Conservation (phyloP, 2,113 vertebrate species). For the Corythoichthys haematopterus region DNA sequence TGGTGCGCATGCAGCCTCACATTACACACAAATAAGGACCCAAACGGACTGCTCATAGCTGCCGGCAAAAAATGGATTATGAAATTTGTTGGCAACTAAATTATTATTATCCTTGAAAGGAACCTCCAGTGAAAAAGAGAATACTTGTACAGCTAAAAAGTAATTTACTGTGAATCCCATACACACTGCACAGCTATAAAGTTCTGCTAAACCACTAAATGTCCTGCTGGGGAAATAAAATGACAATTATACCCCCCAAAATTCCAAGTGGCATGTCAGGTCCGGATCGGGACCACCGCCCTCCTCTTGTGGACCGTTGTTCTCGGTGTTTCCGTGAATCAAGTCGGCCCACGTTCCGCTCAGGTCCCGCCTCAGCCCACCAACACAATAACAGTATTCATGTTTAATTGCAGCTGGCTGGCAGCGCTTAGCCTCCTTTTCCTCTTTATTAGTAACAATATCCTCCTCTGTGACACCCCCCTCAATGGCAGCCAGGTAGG, state of each 20-base stretch:
- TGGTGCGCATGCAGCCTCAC: too few species aligned
- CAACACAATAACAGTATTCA: conserved; percentile 69
- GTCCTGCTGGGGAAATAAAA: too few species aligned
- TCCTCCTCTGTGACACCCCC: conserved; percentile 64
- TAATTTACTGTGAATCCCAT: too few species aligned
- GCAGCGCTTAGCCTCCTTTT: conserved; percentile 70
- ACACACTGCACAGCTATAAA: too few species aligned
- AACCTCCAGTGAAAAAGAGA: too few species aligned
- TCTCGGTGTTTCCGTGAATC: conserved; percentile 18
- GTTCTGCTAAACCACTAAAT: too few species aligned
- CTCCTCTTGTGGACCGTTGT: neutral
- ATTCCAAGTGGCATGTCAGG: neutral
- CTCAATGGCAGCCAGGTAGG: conserved; percentile 70
- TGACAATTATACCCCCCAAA: neutral
- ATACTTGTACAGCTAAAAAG: too few species aligned
- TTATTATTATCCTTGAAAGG: too few species aligned
- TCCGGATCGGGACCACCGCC: neutral
- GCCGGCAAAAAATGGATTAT: too few species aligned
- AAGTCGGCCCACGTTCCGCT: conserved; percentile 61
- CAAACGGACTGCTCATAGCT: too few species aligned
- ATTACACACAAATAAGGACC: too few species aligned
- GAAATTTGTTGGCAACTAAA: too few species aligned
- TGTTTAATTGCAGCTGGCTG: conserved; percentile 68
- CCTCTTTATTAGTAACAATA: conserved; percentile 71
- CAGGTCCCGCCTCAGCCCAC: conserved; percentile 64